Evolutionary conservation across 2,797 vertebrate genomes (phyloP).

Genomic region (Coccyzus lansbergi): DNA sequence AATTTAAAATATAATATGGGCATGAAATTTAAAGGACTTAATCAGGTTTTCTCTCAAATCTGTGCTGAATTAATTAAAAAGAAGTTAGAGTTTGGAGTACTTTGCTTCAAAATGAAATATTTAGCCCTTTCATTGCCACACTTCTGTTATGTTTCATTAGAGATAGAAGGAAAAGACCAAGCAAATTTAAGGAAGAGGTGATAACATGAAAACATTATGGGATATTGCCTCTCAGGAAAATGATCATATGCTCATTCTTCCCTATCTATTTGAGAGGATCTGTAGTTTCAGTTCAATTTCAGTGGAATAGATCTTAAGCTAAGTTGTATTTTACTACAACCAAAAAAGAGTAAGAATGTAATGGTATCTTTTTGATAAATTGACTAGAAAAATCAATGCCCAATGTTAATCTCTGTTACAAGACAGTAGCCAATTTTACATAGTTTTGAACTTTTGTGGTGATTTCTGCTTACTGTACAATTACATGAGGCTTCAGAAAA

Average conservation of each 20-base stretch:
- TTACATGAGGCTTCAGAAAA: not conserved
- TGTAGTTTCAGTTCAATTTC: not conserved
- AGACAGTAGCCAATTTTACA: not conserved
- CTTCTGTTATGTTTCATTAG: not conserved
- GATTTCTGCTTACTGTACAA: not conserved
- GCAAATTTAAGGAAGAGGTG: fast-evolving
- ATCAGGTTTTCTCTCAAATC: not conserved
- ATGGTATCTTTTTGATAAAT: not conserved
- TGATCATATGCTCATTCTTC: not conserved
- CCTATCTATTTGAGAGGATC: not conserved
- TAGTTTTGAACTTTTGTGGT: not conserved
- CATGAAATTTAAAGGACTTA: not conserved
- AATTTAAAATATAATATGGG: not conserved
- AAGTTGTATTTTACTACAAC: not conserved
- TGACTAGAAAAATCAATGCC: not conserved
- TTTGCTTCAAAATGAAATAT: not conserved
- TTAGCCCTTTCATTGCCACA: not conserved
- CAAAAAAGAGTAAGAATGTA: not conserved
- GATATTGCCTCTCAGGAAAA: not conserved
- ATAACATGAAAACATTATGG: not conserved
- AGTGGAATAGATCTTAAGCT: not conserved
- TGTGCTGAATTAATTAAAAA: not conserved
- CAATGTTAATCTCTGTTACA: not conserved
- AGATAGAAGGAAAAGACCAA: not conserved
- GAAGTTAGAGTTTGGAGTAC: not conserved